Evolutionary conservation across 2,113 vertebrate genomes (phyloP).

Genomic region (Pseudorectes ferrugineus): DNA sequence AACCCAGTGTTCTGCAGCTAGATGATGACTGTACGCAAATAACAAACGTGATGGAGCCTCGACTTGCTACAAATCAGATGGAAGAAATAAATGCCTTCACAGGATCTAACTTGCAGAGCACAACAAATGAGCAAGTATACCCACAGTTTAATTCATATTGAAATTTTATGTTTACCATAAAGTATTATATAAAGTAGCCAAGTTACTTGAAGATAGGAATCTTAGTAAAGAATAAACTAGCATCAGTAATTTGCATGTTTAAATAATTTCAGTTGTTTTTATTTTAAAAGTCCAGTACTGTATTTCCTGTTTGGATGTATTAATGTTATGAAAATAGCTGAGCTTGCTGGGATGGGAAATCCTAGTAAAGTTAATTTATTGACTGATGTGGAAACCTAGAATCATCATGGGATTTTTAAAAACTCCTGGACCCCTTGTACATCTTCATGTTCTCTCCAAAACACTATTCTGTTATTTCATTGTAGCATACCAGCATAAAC

Average conservation of each 20-base stretch:
- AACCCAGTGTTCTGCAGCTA: neutral
- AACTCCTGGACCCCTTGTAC: neutral
- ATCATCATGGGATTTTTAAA: neutral
- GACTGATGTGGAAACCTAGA: neutral
- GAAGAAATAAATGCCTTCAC: neutral
- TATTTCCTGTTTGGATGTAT: neutral
- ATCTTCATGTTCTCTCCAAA: neutral
- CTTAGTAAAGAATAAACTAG: neutral
- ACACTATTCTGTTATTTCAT: neutral
- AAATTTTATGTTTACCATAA: neutral
- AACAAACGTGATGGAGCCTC: neutral
- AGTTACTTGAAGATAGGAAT: neutral
- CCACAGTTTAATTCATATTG: neutral
- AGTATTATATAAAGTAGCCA: neutral
- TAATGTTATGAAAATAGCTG: neutral
- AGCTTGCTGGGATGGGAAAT: neutral
- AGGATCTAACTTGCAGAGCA: neutral
- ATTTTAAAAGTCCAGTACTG: neutral
- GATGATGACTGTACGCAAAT: conserved; percentile 44
- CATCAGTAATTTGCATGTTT: neutral
- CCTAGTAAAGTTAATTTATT: neutral
- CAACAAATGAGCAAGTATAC: conserved; percentile 32
- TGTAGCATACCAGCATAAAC: neutral
- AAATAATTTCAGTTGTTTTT: neutral
- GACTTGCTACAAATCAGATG: neutral